Percentiles rank a stretch among this genome's conserved stretches.
These are phyloP conservation scores for Limonius californicus DNA, from an alignment of 1,140 invertebrate genomes.

Conservation along the genomic window DNA sequence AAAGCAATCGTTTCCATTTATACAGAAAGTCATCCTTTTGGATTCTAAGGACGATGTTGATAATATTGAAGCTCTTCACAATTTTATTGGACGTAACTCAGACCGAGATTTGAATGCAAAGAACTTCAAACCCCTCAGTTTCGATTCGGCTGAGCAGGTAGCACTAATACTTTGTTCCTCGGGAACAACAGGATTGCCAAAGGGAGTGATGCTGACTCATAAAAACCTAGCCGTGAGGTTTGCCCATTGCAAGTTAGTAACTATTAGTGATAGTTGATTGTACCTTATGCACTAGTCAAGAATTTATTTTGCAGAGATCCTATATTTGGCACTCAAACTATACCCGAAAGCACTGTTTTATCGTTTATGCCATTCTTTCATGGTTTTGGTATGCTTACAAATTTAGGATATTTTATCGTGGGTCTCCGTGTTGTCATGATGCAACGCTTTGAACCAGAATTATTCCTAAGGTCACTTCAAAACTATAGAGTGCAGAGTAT, in stretches of 20 bases:
- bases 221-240: constrained; percentile 45
- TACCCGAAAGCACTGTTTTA: neutral
- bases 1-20: constrained; percentile 23
- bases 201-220: constrained; percentile 73
- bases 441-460: constrained; percentile 55
- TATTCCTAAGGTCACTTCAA: constrained; percentile 54
- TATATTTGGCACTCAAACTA: neutral
- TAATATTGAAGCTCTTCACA: constrained; percentile 15
- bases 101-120: neutral
- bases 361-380: constrained; percentile 36
- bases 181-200: constrained; percentile 73
- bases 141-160: constrained; percentile 28
- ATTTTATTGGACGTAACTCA: constrained; percentile 20
- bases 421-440: constrained; percentile 36
- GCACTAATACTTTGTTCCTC: constrained; percentile 52
- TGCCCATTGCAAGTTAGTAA: neutral
- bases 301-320: neutral
- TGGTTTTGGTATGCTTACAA: constrained; percentile 29
- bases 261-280: neutral
- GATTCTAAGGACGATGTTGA: constrained; percentile 12
- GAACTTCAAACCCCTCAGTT: constrained; percentile 21
- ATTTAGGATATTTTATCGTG: constrained; percentile 20
- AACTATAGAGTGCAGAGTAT: constrained; percentile 54
- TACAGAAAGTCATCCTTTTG: constrained; percentile 31
- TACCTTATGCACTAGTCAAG: neutral